A percentile compares a stretch with the other conserved stretches of the same genome.
Evolutionary conservation across 1,140 invertebrate species (phyloP).

Genomic region (Hylaeus anthracinus): DNA sequence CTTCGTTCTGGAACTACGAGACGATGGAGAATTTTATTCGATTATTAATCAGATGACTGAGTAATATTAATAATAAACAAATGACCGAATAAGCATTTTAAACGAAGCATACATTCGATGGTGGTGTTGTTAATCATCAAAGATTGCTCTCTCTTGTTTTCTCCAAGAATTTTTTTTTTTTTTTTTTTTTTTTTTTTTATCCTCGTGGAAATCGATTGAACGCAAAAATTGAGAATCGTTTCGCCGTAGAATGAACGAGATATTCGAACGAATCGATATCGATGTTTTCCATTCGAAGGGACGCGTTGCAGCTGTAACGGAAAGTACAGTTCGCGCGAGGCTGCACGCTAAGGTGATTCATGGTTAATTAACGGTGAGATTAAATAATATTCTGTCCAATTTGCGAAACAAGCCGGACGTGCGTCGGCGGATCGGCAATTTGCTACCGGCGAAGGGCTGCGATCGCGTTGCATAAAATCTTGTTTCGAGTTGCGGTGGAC

Average conservation of each 20-base stretch:
- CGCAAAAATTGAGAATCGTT: not conserved
- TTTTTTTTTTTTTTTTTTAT: not conserved
- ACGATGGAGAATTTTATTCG: too few species aligned
- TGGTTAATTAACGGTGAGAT: conserved; percentile 18
- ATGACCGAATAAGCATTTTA: too few species aligned
- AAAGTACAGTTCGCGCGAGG: not conserved
- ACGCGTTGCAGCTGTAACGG: not conserved
- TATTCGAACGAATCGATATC: too few species aligned
- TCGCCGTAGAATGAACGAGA: too few species aligned
- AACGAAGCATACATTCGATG: too few species aligned
- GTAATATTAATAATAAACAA: too few species aligned
- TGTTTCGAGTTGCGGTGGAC: not conserved
- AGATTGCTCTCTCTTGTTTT: too few species aligned
- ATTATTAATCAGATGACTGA: too few species aligned
- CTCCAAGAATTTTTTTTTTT: too few species aligned
- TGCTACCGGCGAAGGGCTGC: not conserved
- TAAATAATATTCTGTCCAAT: conserved; percentile 32
- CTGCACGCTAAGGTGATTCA: conserved; percentile 17
- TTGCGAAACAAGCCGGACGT: conserved; percentile 17
- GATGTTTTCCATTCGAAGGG: too few species aligned
- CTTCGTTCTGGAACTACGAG: too few species aligned
- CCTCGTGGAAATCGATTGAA: not conserved
- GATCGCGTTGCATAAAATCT: conserved; percentile 4
- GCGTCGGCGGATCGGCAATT: not conserved
- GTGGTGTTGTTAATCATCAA: too few species aligned